These are phyloP conservation scores for Eupithecia vulgata DNA, from an alignment of 2,888 invertebrate genomes.

Conservation along the genomic window DNA sequence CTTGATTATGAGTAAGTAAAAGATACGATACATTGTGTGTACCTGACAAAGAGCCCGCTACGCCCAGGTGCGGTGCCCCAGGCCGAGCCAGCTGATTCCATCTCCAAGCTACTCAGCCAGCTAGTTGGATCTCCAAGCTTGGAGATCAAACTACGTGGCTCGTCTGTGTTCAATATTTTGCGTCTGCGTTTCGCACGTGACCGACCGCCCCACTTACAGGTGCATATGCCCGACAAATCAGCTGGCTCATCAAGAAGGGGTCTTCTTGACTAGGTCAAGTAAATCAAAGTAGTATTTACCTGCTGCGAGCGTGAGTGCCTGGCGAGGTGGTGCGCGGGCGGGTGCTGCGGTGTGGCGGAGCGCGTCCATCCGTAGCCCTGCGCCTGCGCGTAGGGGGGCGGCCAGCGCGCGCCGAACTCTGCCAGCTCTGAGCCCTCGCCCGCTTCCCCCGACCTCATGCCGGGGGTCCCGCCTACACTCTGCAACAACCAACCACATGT, in stretches of 20 bases:
- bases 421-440: conserved; percentile 83
- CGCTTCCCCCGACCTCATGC: conserved; percentile 84
- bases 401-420: conserved; percentile 82
- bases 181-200: too few species aligned
- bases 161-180: too few species aligned
- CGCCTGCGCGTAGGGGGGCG: conserved; percentile 83
- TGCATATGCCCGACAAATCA: too few species aligned
- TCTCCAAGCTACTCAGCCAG: too few species aligned
- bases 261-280: background rate
- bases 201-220: too few species aligned
- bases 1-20: background rate
- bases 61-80: too few species aligned
- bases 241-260: too few species aligned
- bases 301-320: conserved; percentile 81
- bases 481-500: conserved; percentile 46
- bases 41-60: too few species aligned
- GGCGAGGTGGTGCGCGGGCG: conserved; percentile 80
- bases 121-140: background rate
- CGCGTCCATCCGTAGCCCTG: conserved; percentile 79
- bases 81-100: too few species aligned
- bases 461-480: conserved; percentile 76
- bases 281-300: conserved; percentile 50
- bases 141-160: too few species aligned
- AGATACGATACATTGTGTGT: too few species aligned
- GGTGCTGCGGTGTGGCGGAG: conserved; percentile 82